phyloP scores from a whole-genome alignment of 2,888 invertebrate genomes.

The Eupithecia vulgata region DNA sequence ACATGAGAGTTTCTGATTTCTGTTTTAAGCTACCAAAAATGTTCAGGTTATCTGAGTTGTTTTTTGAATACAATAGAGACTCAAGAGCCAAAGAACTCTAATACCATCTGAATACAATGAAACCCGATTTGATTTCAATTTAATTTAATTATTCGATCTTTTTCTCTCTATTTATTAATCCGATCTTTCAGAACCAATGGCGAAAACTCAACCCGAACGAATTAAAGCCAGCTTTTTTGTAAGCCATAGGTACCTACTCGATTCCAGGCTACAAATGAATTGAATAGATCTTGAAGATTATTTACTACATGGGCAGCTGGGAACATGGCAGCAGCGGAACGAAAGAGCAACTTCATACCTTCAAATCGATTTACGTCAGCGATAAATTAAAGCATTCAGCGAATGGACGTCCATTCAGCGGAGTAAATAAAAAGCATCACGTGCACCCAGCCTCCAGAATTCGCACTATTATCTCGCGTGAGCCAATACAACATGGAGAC shows the following conservation, averaged over 20 bases:
- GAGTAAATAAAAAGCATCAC: conserved; percentile 72
- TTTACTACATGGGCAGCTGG: conserved; percentile 50
- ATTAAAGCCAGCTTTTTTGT: background rate
- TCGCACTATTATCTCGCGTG: conserved; percentile 78
- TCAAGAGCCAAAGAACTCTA: background rate
- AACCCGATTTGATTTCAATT: too few species aligned
- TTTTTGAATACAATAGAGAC: background rate
- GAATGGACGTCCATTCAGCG: conserved; percentile 69
- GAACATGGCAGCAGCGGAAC: conserved; percentile 48
- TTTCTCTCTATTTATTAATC: too few species aligned
- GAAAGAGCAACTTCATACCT: conserved; percentile 66
- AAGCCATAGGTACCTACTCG: too few species aligned
- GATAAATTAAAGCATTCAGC: conserved; percentile 74
- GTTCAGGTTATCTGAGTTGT: background rate
- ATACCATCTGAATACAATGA: background rate
- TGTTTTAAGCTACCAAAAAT: too few species aligned
- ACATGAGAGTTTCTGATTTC: background rate
- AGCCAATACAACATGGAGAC: conserved; percentile 70
- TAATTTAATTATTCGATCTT: too few species aligned
- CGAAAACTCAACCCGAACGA: background rate
- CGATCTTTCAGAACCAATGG: background rate
- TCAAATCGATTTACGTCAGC: conserved; percentile 75
- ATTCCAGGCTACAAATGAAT: background rate
- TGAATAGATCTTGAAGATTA: conserved; percentile 25
- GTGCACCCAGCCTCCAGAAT: conserved; percentile 80